Evolutionary conservation across 2,888 invertebrate species (phyloP).

Genomic region (Leistus spinibarbis): DNA sequence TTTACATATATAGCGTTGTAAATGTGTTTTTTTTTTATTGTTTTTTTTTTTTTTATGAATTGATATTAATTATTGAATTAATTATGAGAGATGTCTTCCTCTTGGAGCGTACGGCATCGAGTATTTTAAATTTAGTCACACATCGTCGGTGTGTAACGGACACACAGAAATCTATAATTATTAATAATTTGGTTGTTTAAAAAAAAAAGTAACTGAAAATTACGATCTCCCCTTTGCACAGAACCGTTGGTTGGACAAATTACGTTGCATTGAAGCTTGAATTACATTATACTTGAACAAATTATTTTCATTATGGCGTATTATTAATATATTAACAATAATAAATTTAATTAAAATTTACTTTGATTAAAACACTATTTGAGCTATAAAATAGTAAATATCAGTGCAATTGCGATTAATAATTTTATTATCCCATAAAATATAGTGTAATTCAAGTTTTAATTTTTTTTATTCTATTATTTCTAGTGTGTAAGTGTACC

Average conservation of each 20-base stretch:
- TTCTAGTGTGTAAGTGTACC: background rate
- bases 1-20: conserved; percentile 28
- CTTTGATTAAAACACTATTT: too few species aligned
- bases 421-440: too few species aligned
- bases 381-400: too few species aligned
- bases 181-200: conserved; percentile 14
- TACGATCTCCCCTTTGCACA: background rate
- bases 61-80: conserved; percentile 12
- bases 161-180: background rate
- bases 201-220: background rate
- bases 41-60: too few species aligned
- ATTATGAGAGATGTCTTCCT: conserved; percentile 36
- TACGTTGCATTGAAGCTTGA: background rate
- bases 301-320: too few species aligned
- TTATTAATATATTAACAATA: too few species aligned
- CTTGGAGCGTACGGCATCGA: conserved; percentile 30
- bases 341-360: too few species aligned
- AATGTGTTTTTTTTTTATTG: conserved; percentile 28
- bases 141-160: conserved; percentile 6
- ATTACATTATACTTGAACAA: too few species aligned
- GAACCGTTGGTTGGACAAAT: background rate
- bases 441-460: too few species aligned
- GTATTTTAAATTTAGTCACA: conserved; percentile 24
- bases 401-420: too few species aligned
- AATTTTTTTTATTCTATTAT: background rate